Evolutionary conservation across 2,888 invertebrate genomes (phyloP), one percentile per base, ranked within the genome.

Genomic region (Eilema sororculum): DNA sequence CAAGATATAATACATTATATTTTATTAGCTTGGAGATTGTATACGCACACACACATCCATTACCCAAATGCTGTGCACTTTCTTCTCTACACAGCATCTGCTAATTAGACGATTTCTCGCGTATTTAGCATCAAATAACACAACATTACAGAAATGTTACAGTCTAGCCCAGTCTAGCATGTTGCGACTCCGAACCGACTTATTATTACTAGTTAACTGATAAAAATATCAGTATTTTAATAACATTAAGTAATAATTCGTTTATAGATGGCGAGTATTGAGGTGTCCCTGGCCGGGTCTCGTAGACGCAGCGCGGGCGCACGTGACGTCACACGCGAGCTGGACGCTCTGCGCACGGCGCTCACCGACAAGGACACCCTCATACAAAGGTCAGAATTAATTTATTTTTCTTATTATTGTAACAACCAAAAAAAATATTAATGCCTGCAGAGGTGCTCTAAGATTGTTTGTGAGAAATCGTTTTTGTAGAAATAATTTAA

Each of bases 311-410:
- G 93, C 82, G 91, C 91, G 9, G 93, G 89, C 87, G 91, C 96
- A 70, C 93, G 86, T 61, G 90, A 84, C 86, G 88, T 91, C 87
- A 83, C 92, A 93, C 86, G 95, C 80, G 97, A 97, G 90, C 91
- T 96, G 75, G 98, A 97, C 89, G 96, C 96, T 79, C 94, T 97
- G 76, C 96, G 97, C 71, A 96, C 97, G 65, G 97, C 97, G 2
- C 93, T 98, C 56, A 96, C 96, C 60, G 98, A 98, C 90, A 98
- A 98, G 84, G 98, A 98, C 87, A 97, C 97, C 65, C 97, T 98
- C 69, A 98, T 98, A 90, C 97, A 98, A 89, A 98, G 96, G 96
- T 96, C 22, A 13, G 22, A 86, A 24, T 28, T 58, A 8, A 20
- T 61, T 57, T 22, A 8, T 8, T 56, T 56, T 12, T 57, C 3